Conservation (phyloP, 2,888 invertebrate species). For the Drosophila fulvimacula region DNA sequence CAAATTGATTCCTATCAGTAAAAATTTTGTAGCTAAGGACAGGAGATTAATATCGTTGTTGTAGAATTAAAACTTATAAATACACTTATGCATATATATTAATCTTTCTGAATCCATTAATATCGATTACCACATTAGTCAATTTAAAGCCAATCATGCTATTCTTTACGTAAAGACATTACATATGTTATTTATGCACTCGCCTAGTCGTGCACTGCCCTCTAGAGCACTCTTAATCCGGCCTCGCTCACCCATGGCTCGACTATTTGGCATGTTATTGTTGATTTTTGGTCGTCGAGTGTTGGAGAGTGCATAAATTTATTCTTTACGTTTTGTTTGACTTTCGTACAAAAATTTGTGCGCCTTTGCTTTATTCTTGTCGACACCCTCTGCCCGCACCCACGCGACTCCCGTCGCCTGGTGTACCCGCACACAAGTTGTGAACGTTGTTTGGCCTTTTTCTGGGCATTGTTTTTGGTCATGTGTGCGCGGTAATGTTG, state of each 20-base stretch:
- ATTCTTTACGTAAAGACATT: background rate
- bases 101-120: background rate
- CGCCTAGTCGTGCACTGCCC: conserved; percentile 1
- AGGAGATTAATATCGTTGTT: background rate
- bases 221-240: conserved; percentile 11
- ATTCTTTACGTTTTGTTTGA: conserved; percentile 72
- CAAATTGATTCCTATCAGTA: no score
- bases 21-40: no score
- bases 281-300: conserved; percentile 64
- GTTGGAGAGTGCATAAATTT: conserved; percentile 74
- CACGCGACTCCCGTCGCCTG: background rate
- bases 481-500: conserved; percentile 51
- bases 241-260: background rate
- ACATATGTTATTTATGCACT: background rate
- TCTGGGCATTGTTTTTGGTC: conserved; percentile 6
- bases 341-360: conserved; percentile 56
- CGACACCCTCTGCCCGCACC: conserved; percentile 8
- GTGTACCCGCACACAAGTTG: conserved; percentile 27
- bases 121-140: background rate
- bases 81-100: background rate
- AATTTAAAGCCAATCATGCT: background rate
- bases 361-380: conserved; percentile 39
- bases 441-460: conserved; percentile 4
- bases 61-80: background rate
- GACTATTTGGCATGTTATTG: conserved; percentile 38